phyloP scores from a whole-genome alignment of 2,888 invertebrate genomes.

The Sisyra terminalis region DNA sequence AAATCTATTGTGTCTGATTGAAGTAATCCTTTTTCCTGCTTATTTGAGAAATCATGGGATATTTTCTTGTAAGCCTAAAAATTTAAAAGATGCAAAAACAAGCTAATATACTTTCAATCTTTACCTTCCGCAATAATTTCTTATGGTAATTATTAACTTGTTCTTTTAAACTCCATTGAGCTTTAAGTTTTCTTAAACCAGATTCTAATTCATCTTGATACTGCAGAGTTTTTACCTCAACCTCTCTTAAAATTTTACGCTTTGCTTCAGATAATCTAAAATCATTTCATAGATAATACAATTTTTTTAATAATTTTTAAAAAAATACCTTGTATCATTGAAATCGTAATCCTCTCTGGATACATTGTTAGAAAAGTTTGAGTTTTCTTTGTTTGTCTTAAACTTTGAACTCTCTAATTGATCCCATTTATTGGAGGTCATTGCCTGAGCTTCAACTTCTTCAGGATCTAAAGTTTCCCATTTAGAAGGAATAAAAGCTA shows the following conservation, averaged over 20 bases:
- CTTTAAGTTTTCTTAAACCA: constrained; percentile 53
- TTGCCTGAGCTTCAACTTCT: constrained; percentile 62
- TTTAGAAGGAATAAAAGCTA: constrained; percentile 77
- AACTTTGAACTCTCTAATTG: constrained; percentile 30
- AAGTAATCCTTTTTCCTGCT: no score
- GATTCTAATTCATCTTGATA: constrained; percentile 93
- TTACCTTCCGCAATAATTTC: constrained; percentile 63
- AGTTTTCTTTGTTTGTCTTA: no score
- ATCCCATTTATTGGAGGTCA: constrained; percentile 83
- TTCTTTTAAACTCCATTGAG: constrained; percentile 56
- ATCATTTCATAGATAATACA: no score
- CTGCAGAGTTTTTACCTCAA: constrained; percentile 87
- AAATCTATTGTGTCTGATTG: no score
- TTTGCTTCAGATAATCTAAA: constrained; percentile 41
- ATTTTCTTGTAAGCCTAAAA: no score
- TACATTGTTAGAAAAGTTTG: no score
- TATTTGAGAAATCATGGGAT: no score
- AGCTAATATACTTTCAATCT: no score
- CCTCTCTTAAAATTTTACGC: constrained; percentile 65
- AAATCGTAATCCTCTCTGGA: no score
- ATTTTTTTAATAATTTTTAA: no score
- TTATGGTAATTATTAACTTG: constrained; percentile 84
- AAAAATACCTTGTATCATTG: no score
- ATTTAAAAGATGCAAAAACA: no score
- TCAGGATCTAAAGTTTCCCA: constrained; percentile 95